Evolutionary conservation across 2,888 invertebrate genomes (phyloP).

Genomic region (Cartodere bifasciata): DNA sequence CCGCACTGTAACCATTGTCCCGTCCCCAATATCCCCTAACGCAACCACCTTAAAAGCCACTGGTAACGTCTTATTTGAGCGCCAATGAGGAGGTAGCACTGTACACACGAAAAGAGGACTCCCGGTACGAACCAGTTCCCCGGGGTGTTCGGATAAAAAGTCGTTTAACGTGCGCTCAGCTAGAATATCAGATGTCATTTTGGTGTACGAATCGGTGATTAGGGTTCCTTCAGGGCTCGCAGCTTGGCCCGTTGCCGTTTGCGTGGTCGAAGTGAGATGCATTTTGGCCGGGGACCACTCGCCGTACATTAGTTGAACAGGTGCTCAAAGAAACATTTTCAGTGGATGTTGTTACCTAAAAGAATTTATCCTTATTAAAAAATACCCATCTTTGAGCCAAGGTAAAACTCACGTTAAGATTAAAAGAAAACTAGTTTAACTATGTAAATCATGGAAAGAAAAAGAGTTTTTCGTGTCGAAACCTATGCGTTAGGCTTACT

Average conservation of each 20-base stretch:
- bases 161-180: constrained; percentile 77
- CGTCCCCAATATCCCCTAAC: constrained; percentile 84
- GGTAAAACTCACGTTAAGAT: too few species aligned
- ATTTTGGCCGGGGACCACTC: constrained; percentile 28
- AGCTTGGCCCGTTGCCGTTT: constrained; percentile 43
- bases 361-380: too few species aligned
- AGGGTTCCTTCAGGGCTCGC: constrained; percentile 58
- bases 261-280: constrained; percentile 39
- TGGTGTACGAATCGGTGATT: constrained; percentile 69
- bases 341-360: too few species aligned
- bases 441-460: too few species aligned
- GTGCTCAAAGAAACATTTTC: too few species aligned
- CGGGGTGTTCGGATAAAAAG: constrained; percentile 79
- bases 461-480: too few species aligned
- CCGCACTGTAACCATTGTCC: constrained; percentile 82
- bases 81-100: constrained; percentile 88
- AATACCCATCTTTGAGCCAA: too few species aligned
- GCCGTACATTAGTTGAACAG: constrained; percentile 24
- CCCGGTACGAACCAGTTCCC: constrained; percentile 88
- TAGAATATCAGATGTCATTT: constrained; percentile 66
- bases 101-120: constrained; percentile 88
- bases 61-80: constrained; percentile 93
- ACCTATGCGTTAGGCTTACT: too few species aligned
- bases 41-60: constrained; percentile 92
- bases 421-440: too few species aligned